A percentile compares a stretch with the other conserved stretches of the same genome.
phyloP scores from a whole-genome alignment of 37 sponge, comb jelly and placozoan species.

The Halichondria panicea region DNA sequence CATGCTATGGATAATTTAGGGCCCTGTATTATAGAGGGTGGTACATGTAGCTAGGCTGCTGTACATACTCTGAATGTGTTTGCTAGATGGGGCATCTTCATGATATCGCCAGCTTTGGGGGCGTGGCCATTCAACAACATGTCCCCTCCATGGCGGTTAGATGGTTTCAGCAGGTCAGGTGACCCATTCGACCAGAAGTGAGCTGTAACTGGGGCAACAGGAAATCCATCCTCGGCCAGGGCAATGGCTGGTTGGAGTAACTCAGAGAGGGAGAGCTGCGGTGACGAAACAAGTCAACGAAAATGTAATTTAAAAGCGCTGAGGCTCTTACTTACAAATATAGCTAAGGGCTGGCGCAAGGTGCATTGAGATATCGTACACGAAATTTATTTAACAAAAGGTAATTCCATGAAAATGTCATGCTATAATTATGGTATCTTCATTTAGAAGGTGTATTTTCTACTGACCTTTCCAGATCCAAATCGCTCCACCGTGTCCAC shows the following conservation, averaged over 20 bases:
- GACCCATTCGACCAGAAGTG: constrained; percentile 47
- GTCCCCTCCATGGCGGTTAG: constrained; percentile 58
- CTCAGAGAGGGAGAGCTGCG: constrained; percentile 53
- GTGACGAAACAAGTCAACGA: not conserved
- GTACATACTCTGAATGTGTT: constrained; percentile 64
- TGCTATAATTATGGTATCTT: too few species aligned
- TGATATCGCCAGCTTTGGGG: constrained; percentile 75
- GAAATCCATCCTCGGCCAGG: constrained; percentile 75
- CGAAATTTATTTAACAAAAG: too few species aligned
- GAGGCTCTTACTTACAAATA: not conserved
- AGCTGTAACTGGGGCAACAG: constrained; percentile 70
- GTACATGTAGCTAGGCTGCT: not conserved
- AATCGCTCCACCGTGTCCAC: constrained; percentile 75
- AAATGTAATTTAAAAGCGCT: not conserved
- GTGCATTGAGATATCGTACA: too few species aligned
- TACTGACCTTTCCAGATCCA: constrained; percentile 80
- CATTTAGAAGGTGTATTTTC: not conserved
- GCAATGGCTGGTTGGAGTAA: constrained; percentile 78
- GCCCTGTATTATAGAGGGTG: not conserved
- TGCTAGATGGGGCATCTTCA: constrained; percentile 77
- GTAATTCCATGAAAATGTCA: too few species aligned
- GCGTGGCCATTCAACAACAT: constrained; percentile 64
- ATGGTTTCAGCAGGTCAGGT: constrained; percentile 17
- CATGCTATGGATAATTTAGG: not conserved
- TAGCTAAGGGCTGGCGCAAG: not conserved